Conservation (phyloP, 1,140 invertebrate genomes). For the Calephelis nemesis region DNA sequence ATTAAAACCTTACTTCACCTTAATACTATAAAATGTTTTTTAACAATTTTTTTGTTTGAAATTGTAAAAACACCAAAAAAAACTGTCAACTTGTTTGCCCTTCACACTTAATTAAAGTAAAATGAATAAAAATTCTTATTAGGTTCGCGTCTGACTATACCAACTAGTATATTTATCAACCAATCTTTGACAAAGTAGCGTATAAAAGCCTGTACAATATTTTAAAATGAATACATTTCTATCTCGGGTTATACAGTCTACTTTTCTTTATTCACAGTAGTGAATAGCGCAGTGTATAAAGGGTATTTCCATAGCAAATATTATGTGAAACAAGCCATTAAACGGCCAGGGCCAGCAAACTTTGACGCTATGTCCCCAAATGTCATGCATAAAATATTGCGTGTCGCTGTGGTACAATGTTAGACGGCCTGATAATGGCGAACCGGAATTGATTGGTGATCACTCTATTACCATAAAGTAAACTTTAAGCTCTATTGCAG, state of each 20-base stretch:
- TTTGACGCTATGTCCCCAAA: slow-evolving; percentile 6
- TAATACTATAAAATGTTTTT: no score
- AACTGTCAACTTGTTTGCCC: no score
- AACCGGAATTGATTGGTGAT: neutral
- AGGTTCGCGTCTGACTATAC: no score
- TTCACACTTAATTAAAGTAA: no score
- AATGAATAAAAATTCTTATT: no score
- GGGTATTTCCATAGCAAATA: slow-evolving; percentile 7
- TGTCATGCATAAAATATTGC: slow-evolving; percentile 14
- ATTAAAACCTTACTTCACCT: no score
- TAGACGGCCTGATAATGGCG: neutral
- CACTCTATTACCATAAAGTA: slow-evolving; percentile 7
- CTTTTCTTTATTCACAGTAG: neutral
- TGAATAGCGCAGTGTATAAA: slow-evolving; percentile 3
- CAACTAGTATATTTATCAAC: no score
- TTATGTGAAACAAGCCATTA: slow-evolving; percentile 14
- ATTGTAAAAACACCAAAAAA: no score
- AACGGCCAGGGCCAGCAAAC: neutral
- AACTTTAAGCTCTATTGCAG: neutral
- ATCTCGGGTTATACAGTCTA: neutral
- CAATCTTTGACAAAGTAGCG: no score
- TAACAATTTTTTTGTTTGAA: no score
- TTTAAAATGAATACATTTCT: slow-evolving; percentile 1
- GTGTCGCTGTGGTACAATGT: neutral
- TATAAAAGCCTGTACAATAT: neutral